phyloP scores from a whole-genome alignment of 2,888 invertebrate genomes.

The Oegoconia quadripuncta region DNA sequence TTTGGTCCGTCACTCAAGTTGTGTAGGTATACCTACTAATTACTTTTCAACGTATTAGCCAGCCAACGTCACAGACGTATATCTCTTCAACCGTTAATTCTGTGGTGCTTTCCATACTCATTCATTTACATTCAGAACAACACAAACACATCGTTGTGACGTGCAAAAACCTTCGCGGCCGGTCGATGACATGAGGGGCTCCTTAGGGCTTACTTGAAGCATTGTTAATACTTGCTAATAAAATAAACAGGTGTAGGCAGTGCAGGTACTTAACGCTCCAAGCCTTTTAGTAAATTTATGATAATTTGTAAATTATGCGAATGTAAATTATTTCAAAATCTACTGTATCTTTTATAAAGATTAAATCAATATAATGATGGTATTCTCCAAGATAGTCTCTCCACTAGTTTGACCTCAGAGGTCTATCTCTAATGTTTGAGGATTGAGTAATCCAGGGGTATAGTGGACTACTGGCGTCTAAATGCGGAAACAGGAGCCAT shows the following conservation, averaged over 20 bases:
- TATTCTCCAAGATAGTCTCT: too few species aligned
- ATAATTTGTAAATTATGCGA: not conserved
- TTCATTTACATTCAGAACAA: conserved; percentile 71
- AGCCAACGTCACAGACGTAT: conserved; percentile 29
- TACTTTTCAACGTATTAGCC: not conserved
- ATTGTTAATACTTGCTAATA: conserved; percentile 22
- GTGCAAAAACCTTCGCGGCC: conserved; percentile 64
- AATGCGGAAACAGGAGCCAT: too few species aligned
- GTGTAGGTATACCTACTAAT: too few species aligned
- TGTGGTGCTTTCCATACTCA: conserved; percentile 64
- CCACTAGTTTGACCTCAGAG: too few species aligned
- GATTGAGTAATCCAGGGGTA: too few species aligned
- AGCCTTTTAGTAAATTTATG: conserved; percentile 15
- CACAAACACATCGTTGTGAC: conserved; percentile 65
- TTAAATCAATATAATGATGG: too few species aligned
- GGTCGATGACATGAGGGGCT: conserved; percentile 74
- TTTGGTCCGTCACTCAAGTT: too few species aligned
- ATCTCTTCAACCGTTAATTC: conserved; percentile 40
- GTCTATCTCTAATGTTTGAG: too few species aligned
- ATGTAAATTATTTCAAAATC: too few species aligned
- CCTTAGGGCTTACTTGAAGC: conserved; percentile 66
- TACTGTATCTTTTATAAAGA: too few species aligned
- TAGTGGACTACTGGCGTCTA: too few species aligned
- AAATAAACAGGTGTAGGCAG: not conserved
- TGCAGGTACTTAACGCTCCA: too few species aligned